Base-by-base conservation (phyloP, 2,113 vertebrate species). In the Hucho hucho region DNA sequence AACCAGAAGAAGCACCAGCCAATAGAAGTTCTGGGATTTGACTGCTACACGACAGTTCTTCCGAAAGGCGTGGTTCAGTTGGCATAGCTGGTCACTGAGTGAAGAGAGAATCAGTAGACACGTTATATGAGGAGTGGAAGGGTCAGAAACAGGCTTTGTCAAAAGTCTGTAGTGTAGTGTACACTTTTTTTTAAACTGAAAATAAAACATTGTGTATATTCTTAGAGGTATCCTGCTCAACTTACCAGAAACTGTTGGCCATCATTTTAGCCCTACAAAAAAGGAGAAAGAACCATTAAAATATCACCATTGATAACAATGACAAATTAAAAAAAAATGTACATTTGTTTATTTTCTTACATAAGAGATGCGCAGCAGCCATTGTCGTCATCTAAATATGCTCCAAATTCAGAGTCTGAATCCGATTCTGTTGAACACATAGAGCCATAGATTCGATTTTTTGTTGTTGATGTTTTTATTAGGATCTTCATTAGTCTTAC, bases 11-110 rank as follows among this genome's bases (percentile, higher is more conserved):
- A 98, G 87, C 13, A 98, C 96, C 4, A 94, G 68, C 96, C 96
- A 98, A 86, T 97, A 98, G 81, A 97, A 97, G 69, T 94, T 93
- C 1, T 91, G 94, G 9, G 96, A 96, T 84, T 97, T 98, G 26
- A 95, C 95, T 0, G 96, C 96, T 58, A 89, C 89, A 0, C 95
- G 92, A 79, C 95, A 97, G 26, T 90, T 91, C 4, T 93, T 91
- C 37, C 96, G 89, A 6, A 95, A 81, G 0, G 87, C 90, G 0
- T 95, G 92, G 87, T 96, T 97, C 87, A 93, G 88, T 77, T 94
- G 86, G 16, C 92, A 93, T 66, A 96, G 1, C 28, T 88, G 85
- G 72, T 94, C 93, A 72, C 94, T 95, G 75, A 56, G 3, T 18
- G 5, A 6, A 3, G 56, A 72, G 9, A 69, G 5, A 25, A 7